Percentiles rank a stretch among this genome's conserved stretches.
Evolutionary conservation across 2,113 vertebrate species (phyloP).

Genomic region (Passer montanus): DNA sequence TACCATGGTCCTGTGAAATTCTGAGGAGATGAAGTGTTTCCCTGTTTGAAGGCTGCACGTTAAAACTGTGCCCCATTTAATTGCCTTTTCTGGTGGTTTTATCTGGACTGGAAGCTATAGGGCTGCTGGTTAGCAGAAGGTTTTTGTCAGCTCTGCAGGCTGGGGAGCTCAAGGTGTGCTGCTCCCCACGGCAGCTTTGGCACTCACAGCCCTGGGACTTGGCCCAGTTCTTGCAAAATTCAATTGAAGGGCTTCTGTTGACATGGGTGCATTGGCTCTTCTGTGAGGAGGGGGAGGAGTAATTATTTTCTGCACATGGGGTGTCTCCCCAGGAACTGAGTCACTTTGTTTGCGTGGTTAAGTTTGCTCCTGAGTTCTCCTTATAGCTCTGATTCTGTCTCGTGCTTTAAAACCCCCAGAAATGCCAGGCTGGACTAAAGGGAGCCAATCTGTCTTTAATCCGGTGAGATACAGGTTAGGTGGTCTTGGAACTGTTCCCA

Average conservation of each 20-base stretch:
- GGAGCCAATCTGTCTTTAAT: neutral
- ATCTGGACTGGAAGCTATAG: neutral
- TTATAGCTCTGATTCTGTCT: neutral
- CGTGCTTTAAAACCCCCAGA: neutral
- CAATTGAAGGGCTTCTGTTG: conserved; percentile 39
- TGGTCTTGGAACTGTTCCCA: conserved; percentile 58
- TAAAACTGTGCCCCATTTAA: neutral
- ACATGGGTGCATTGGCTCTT: neutral
- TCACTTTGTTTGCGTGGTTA: neutral
- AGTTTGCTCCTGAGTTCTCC: neutral
- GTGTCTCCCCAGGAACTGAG: conserved; percentile 38
- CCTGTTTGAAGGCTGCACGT: neutral
- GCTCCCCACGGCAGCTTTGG: neutral
- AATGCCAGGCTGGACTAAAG: neutral
- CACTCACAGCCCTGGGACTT: conserved; percentile 23
- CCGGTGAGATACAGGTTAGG: conserved; percentile 5
- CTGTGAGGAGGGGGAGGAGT: neutral
- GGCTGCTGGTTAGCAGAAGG: neutral
- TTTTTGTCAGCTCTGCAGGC: neutral
- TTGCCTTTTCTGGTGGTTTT: neutral
- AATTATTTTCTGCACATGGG: conserved; percentile 41
- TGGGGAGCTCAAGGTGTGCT: conserved; percentile 6
- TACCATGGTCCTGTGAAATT: neutral
- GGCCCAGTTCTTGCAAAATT: conserved; percentile 53
- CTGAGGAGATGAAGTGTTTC: neutral